Conservation (phyloP, 2,113 vertebrate genomes). For the Dipodomys stephensi region DNA sequence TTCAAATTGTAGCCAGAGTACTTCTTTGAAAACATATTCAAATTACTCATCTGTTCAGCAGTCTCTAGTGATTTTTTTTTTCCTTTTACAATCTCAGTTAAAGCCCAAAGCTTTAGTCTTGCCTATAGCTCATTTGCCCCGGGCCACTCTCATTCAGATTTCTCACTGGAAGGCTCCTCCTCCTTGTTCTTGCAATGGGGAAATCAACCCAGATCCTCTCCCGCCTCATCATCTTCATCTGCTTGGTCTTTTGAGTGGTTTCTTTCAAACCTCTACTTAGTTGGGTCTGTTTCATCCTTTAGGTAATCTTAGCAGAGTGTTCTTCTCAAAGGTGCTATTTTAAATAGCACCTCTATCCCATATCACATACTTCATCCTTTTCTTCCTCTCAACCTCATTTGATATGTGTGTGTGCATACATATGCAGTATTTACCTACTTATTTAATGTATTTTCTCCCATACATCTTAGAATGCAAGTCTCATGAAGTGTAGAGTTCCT, state of each 20-base stretch:
- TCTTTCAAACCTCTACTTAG: neutral
- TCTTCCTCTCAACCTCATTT: neutral
- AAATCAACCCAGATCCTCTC: neutral
- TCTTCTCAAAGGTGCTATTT: neutral
- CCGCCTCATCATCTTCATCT: neutral
- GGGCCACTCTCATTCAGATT: neutral
- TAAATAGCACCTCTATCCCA: neutral
- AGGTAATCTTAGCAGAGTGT: neutral
- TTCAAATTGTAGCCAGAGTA: constrained; percentile 21
- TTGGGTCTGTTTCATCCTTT: neutral
- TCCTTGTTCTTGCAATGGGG: neutral
- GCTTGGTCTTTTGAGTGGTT: neutral
- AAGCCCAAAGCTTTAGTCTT: neutral
- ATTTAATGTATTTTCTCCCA: neutral
- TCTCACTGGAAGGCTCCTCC: neutral
- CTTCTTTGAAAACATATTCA: constrained; percentile 45
- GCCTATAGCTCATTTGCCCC: neutral
- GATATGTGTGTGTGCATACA: neutral
- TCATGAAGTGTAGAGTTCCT: neutral
- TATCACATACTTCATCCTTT: neutral
- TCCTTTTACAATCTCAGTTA: neutral
- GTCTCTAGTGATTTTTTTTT: neutral
- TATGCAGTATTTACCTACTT: neutral
- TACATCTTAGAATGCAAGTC: neutral
- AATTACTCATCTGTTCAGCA: neutral